A percentile compares a stretch with the other conserved stretches of the same genome.
Conservation (phyloP, 2,113 vertebrate genomes). For the Arothron firmamentum region DNA sequence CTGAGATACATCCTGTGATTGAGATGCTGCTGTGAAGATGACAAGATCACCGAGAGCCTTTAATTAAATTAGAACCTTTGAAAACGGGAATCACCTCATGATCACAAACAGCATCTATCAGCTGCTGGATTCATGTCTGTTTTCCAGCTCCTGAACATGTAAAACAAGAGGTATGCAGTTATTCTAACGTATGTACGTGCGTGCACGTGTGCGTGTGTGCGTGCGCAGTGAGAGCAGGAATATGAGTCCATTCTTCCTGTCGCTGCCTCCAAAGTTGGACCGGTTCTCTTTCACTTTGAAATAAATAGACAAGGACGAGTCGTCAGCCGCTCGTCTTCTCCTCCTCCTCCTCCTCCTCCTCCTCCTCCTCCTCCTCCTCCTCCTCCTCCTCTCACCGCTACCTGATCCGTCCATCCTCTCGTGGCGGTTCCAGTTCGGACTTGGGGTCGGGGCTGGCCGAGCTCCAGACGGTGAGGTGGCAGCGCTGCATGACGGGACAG, state of each 20-base stretch:
- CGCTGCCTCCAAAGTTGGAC: not conserved
- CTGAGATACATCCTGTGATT: not conserved
- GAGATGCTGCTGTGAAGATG: too few relatives aligned
- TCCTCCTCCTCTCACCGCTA: slow-evolving; percentile 74
- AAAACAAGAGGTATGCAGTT: slow-evolving; percentile 37
- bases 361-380: slow-evolving; percentile 15
- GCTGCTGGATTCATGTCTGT: too few relatives aligned
- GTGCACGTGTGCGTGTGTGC: slow-evolving; percentile 1
- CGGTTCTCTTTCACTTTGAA: not conserved
- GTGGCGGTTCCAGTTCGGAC: slow-evolving; percentile 81
- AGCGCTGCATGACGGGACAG: slow-evolving; percentile 86
- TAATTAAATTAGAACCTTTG: not conserved
- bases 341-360: slow-evolving; percentile 38
- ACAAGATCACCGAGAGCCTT: not conserved
- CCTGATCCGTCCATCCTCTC: slow-evolving; percentile 87
- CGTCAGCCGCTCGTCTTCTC: not conserved
- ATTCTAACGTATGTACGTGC: slow-evolving; percentile 2
- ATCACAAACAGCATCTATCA: too few relatives aligned
- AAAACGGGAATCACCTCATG: too few relatives aligned
- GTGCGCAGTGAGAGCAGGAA: slow-evolving; percentile 7
- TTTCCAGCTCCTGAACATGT: not conserved
- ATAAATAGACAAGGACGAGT: slow-evolving; percentile 47
- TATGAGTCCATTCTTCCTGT: slow-evolving; percentile 4
- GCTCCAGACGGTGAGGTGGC: slow-evolving; percentile 86
- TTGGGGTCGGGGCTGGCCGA: slow-evolving; percentile 92